A percentile compares a stretch with the other conserved stretches of the same genome.
Conservation (phyloP, 2,113 vertebrate species). For the Bos javanicus region DNA sequence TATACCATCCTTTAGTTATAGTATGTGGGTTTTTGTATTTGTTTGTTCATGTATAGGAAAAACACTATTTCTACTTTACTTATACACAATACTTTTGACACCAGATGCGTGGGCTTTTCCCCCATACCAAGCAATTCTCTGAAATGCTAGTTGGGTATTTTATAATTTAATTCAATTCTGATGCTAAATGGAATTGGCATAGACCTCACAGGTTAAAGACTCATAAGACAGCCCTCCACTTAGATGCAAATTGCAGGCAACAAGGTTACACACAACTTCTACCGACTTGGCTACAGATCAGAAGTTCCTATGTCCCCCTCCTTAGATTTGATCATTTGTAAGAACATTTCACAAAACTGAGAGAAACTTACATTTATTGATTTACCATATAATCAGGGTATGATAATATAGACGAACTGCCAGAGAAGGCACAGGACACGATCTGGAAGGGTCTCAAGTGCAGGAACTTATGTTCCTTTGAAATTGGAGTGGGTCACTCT, state of each 20-base stretch:
- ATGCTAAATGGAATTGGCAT: not conserved
- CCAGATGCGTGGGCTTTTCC: not conserved
- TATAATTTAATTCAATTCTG: not conserved
- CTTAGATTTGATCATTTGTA: not conserved
- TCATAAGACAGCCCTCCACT: not conserved
- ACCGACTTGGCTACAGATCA: not conserved
- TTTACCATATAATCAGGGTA: not conserved
- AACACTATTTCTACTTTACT: not conserved
- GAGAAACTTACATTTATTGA: not conserved
- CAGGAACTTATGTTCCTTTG: not conserved
- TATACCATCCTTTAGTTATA: not conserved
- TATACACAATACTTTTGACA: not conserved
- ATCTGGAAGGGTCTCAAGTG: not conserved
- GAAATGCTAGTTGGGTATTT: not conserved
- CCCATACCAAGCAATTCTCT: not conserved
- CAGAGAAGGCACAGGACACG: not conserved
- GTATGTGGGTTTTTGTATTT: not conserved
- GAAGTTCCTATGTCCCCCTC: not conserved
- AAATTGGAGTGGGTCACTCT: not conserved
- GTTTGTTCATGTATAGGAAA: not conserved
- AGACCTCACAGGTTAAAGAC: not conserved
- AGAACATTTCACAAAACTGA: not conserved
- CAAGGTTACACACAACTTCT: not conserved
- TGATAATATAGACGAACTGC: not conserved
- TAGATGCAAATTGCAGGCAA: not conserved